phyloP scores from a whole-genome alignment of 2,888 invertebrate species.

The Tyria jacobaeae region DNA sequence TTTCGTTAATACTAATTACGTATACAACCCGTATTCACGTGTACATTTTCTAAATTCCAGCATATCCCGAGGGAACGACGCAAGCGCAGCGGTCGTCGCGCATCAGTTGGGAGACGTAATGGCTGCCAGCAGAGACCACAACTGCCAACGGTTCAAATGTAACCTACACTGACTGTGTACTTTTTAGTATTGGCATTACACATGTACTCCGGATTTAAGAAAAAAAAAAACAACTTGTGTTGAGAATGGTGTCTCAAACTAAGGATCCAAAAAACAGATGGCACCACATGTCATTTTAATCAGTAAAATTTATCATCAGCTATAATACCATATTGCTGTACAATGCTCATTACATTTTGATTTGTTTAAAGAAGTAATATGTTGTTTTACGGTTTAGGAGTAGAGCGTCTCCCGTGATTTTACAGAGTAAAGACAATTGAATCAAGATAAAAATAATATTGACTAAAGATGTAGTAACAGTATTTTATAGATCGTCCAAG shows the following conservation, averaged over 20 bases:
- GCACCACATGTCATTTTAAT: background rate
- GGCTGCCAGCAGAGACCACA: constrained; percentile 89
- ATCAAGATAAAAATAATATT: background rate
- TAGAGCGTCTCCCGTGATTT: too few relatives aligned
- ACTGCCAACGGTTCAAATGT: constrained; percentile 89
- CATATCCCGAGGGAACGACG: constrained; percentile 87
- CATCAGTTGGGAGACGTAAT: constrained; percentile 91
- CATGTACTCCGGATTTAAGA: background rate
- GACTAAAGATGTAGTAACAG: background rate
- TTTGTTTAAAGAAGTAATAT: background rate
- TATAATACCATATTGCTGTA: background rate
- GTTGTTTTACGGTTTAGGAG: too few relatives aligned
- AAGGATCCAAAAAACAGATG: background rate
- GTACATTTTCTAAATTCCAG: constrained; percentile 67
- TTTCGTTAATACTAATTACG: too few relatives aligned
- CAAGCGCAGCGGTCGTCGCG: constrained; percentile 86
- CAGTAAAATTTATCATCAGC: background rate
- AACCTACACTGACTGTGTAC: constrained; percentile 60
- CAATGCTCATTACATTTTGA: background rate
- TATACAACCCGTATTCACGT: too few relatives aligned
- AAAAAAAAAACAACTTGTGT: background rate
- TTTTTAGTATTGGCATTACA: background rate
- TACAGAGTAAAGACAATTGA: background rate
- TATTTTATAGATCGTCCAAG: too few relatives aligned
- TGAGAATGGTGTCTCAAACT: background rate